These are phyloP conservation scores for Endomychus coccineus DNA, from an alignment of 2,888 invertebrate genomes.

Conservation along the genomic window DNA sequence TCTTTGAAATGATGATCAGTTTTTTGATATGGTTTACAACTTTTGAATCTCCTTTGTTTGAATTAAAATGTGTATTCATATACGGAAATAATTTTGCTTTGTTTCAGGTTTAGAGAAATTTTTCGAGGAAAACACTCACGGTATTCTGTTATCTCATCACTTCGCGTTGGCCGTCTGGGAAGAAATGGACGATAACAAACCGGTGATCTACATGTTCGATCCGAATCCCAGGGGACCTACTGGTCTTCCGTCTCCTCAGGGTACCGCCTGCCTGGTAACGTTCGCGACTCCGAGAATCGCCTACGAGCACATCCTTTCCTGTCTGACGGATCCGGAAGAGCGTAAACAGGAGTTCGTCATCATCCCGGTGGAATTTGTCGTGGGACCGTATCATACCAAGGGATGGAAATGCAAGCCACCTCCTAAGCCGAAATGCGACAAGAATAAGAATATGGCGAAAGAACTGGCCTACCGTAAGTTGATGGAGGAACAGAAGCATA, in stretches of 20 bases:
- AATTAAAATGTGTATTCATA: too few relatives aligned
- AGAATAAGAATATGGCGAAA: slow-evolving; percentile 10
- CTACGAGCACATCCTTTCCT: slow-evolving; percentile 48
- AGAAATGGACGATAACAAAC: slow-evolving; percentile 42
- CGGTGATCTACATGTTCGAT: slow-evolving; percentile 54
- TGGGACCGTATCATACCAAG: slow-evolving; percentile 19
- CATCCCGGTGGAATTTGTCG: slow-evolving; percentile 37
- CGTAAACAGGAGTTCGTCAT: slow-evolving; percentile 43
- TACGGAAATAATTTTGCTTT: too few relatives aligned
- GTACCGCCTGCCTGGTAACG: slow-evolving; percentile 47
- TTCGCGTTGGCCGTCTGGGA: slow-evolving; percentile 51
- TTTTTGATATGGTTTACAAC: too few relatives aligned
- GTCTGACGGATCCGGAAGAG: slow-evolving; percentile 42
- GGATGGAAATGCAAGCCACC: slow-evolving; percentile 3
- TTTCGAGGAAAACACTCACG: slow-evolving; percentile 50
- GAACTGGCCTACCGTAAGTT: slow-evolving; percentile 7
- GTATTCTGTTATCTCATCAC: slow-evolving; percentile 45
- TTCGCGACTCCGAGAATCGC: slow-evolving; percentile 49
- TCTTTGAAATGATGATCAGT: too few relatives aligned
- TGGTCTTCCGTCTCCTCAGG: slow-evolving; percentile 44
- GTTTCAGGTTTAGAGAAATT: slow-evolving; percentile 49
- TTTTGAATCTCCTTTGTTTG: too few relatives aligned
- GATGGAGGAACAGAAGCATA: slow-evolving; percentile 6
- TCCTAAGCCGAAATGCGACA: slow-evolving; percentile 2
- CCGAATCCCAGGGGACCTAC: slow-evolving; percentile 44